Percentiles rank a stretch among this genome's conserved stretches.
These are phyloP conservation scores for Lysandra bellargus DNA, from an alignment of 2,888 invertebrate species.

Conservation along the genomic window DNA sequence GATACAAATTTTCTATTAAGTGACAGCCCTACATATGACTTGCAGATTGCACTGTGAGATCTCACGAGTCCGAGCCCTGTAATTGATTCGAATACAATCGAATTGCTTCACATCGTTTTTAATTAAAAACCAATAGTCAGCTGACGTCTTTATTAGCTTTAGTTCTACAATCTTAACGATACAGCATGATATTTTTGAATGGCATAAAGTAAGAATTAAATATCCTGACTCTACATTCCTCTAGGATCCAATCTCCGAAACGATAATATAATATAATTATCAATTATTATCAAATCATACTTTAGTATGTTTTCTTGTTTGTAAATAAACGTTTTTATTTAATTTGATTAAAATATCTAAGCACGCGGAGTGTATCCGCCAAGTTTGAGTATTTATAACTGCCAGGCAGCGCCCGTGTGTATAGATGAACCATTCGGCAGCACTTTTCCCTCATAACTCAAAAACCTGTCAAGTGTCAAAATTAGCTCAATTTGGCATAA, in stretches of 20 bases:
- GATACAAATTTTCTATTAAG: not conserved
- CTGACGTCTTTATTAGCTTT: conserved; percentile 1
- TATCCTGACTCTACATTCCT: not conserved
- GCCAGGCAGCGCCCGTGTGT: too few species aligned
- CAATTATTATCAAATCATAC: too few species aligned
- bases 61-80: conserved; percentile 17
- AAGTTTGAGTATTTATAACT: too few species aligned
- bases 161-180: not conserved
- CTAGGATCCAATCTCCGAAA: not conserved
- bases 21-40: conserved; percentile 5
- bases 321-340: too few species aligned
- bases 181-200: not conserved
- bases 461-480: too few species aligned
- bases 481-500: too few species aligned
- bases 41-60: conserved; percentile 7
- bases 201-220: not conserved
- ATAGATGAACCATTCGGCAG: too few species aligned
- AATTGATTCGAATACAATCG: conserved; percentile 29
- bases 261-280: too few species aligned
- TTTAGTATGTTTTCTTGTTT: too few species aligned
- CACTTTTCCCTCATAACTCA: too few species aligned
- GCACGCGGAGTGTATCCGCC: too few species aligned
- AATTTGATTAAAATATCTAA: too few species aligned
- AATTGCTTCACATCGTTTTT: conserved; percentile 27
- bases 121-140: conserved; percentile 13